Evolutionary conservation across 2,113 vertebrate genomes (phyloP), one percentile per base, ranked within the genome.

Genomic region (Podiceps cristatus): DNA sequence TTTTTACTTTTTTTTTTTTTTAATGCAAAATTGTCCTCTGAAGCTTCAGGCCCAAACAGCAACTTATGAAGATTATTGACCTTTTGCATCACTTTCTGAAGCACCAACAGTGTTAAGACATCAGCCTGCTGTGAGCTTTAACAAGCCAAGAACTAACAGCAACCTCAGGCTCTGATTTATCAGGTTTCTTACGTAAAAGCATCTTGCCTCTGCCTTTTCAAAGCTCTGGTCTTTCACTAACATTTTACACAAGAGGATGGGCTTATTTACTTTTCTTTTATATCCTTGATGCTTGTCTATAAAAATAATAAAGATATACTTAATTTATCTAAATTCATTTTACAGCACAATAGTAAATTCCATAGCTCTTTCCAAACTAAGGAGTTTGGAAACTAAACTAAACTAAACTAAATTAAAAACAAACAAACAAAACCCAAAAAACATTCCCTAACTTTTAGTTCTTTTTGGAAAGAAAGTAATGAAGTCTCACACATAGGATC

Each of bases 11-110:
- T 44, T 13, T 7, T 4, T 28, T 59, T 45, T 66, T 83, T 18
- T 24, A 66, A 92, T 67, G 29, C 33, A 94, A 88, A 81, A 71
- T 49, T 93, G 8, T 90, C 49, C 31, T 92, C 35, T 68, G 68
- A 90, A 90, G 75, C 85, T 97, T 67, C 56, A 76, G 85, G 93
- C 94, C 82, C 49, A 92, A 84, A 90, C 59, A 94, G 37, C 91
- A 93, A 88, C 33, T 81, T 64, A 44, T 9, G 28, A 93, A 97
- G 84, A 90, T 79, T 93, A 74, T 59, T 96, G 96, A 93, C 77
- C 92, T 96, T 95, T 94, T 75, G 29, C 35, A 74, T 83, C 59
- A 78, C 56, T 94, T 91, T 91, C 80, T 90, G 52, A 77, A 79
- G 31, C 22, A 88, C 42, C 82, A 91, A 18, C 23, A 71, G 52